Base-by-base conservation (phyloP, 2,888 invertebrate species). In the Drosophila melanosoma region DNA sequence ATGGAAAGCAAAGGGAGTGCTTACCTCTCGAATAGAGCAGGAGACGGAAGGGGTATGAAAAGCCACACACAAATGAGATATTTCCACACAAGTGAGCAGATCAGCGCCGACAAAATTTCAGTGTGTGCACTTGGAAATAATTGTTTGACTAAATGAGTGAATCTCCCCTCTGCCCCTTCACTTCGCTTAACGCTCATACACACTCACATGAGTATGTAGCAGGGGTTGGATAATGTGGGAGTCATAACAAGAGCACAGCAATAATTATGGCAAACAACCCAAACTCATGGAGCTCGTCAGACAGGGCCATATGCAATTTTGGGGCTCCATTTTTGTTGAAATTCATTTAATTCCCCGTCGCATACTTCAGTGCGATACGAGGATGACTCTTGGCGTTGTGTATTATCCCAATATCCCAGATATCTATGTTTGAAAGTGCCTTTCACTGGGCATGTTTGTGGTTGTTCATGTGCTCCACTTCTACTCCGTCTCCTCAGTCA, bases 141-240 rank as follows among this genome's bases (percentile, higher is more conserved):
- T 87, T 86, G 89, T 89, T 87, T 87, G 87, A 76, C 89, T 85
- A 83, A 83, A 85, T 89, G 87, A 89, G 89, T 81, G 87, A 68
- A 69, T 72, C 69, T 67, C 69, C 32, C 35, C 60, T 52, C 32
- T 7, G 15, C 11, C 40, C 6, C 20, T 68, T 57, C 63, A 82
- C 54, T 68, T 67, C 49, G 70, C 68, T 67, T 69, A 79, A 68
- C 52, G 56, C 67, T 57, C 64, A 71, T 54, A 59, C 59, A 67
- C 49, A 77, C 63, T 61, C 42, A 32, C 8, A 33, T 20, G 48
- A 48, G 33, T 29, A 33, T 36, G 42, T 48, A 40, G 49, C 8
- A 29, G 26, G 42, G 57, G 33, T 36, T 36, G 29, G 42, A 32
- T 32, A 36, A 12, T 63, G 61, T 29, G 68, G 53, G 68, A 33